Evolutionary conservation across 2,113 vertebrate species (phyloP), one percentile per base, ranked within the genome.

Genomic region (Neoarius graeffei): DNA sequence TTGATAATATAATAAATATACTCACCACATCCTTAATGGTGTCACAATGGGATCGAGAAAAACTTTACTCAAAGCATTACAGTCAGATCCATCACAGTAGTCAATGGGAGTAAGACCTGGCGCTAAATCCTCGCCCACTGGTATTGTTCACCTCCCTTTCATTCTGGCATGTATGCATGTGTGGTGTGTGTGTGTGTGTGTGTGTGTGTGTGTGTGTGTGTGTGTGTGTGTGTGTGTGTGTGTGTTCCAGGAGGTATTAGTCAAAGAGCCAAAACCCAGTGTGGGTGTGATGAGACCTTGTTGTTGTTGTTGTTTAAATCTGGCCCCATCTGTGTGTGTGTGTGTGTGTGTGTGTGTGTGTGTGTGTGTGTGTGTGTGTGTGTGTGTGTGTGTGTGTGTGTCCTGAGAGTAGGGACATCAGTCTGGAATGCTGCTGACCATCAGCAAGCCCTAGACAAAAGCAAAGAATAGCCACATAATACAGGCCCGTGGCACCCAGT

Each of bases 361-460:
- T 89, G 87, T 87, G 83, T 87, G 85, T 59, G 86, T 90, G 86
- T 76, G 54, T 35, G 83, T 87, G 85, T 59, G 86, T 82, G 83
- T 85, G 83, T 82, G 54, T 74, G 66, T 81, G 76, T 74, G 80
- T 69, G 85, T 54, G 60, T 87, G 79, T 81, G 89, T 89, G 87
- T 87, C 88, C 90, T 91, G 88, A 91, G 87, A 88, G 86, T 89
- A 89, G 89, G 76, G 87, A 87, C 89, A 92, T 91, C 87, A 84
- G 83, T 69, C 84, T 90, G 93, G 92, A 95, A 95, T 94, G 88
- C 90, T 93, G 92, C 94, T 94, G 93, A 93, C 88, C 85, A 89
- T 93, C 93, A 93, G 86, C 92, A 93, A 92, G 76, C 10, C 5
- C 81, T 66, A 85, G 15, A 89, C 91, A 90, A 92, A 91, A 86